Evolutionary conservation across 1,140 invertebrate genomes (phyloP).

Genomic region (Neodiprion virginianus): DNA sequence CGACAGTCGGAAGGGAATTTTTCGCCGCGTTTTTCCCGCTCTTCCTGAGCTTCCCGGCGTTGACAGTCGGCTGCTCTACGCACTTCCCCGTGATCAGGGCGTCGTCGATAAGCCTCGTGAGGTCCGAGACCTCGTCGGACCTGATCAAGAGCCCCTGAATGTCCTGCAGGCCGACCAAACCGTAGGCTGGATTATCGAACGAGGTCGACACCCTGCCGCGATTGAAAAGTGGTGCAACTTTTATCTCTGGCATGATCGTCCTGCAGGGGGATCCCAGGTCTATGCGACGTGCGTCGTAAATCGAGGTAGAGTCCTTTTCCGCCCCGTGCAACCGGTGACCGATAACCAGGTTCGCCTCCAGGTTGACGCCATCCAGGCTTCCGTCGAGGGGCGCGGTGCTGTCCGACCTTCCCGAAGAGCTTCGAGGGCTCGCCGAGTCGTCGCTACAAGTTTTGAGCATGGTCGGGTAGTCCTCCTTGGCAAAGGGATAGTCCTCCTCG

Average conservation of each 20-base stretch:
- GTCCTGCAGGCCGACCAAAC: conserved; percentile 49
- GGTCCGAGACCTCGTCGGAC: conserved; percentile 51
- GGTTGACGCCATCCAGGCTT: conserved; percentile 40
- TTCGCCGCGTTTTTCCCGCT: conserved; percentile 26
- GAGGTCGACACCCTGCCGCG: conserved; percentile 42
- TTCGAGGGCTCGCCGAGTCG: conserved; percentile 56
- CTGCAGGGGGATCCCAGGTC: conserved; percentile 53
- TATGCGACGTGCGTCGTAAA: conserved; percentile 50
- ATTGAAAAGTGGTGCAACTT: conserved; percentile 38
- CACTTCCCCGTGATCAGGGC: conserved; percentile 18
- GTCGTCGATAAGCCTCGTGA: conserved; percentile 52
- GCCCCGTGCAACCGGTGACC: neutral
- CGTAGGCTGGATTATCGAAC: conserved; percentile 59
- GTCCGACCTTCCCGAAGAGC: conserved; percentile 56
- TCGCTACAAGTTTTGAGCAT: conserved; percentile 59
- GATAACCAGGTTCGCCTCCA: neutral
- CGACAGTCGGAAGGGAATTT: conserved; percentile 9
- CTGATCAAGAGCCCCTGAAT: conserved; percentile 46
- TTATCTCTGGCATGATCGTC: conserved; percentile 43
- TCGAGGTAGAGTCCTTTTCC: conserved; percentile 41
- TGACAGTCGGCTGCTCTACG: conserved; percentile 26
- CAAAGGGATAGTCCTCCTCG: conserved; percentile 58
- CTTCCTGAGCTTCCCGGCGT: conserved; percentile 21
- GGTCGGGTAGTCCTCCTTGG: conserved; percentile 59
- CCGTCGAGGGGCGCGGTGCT: conserved; percentile 53